Evolutionary conservation across 2,113 vertebrate species (phyloP), one percentile per base, ranked within the genome.

Genomic region (Papio anubis): DNA sequence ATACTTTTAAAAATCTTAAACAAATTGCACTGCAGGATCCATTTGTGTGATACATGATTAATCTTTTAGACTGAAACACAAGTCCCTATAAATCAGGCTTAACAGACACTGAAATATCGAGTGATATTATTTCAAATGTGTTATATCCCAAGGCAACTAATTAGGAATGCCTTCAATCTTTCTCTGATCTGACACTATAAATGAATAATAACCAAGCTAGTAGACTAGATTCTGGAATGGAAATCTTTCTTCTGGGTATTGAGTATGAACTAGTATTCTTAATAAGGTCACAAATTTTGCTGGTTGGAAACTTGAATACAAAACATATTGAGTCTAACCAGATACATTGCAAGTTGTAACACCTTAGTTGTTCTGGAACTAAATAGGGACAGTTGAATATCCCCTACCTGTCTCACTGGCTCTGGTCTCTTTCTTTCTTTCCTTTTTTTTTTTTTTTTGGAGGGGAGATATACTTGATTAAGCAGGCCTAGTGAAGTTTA

Each of bases 51-150:
- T 73, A 45, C 17, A 78, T 75, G 66, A 94, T 88, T 95, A 82
- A 95, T 90, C 90, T 64, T 91, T 83, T 45, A 92, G 30, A 70
- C 45, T 88, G 83, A 94, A 96, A 97, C 30, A 8, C 8, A 30
- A 70, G 72, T 82, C 21, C 38, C 55, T 86, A 86, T 79, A 93
- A 90, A 93, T 95, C 73, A 93, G 38, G 32, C 50, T 88, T n/a
- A 48, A 38, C 59, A 93, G 88, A 94, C 14, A 52, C 16, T 23
- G 43, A 88, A 57, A 40, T 89, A 93, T 59, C 81, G n/a, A 21
- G 55, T 1, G 8, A 59, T 20, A 48, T 52, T 50, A 87, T 80
- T 86, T 95, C 38, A 76, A 90, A 95, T 88, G 76, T 11, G 1
- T 82, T 86, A 76, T 80, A 80, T 93, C 50, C 55, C 76, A 91